Conservation (phyloP, 2,888 invertebrate species). For the Hoplodrina ambigua region DNA sequence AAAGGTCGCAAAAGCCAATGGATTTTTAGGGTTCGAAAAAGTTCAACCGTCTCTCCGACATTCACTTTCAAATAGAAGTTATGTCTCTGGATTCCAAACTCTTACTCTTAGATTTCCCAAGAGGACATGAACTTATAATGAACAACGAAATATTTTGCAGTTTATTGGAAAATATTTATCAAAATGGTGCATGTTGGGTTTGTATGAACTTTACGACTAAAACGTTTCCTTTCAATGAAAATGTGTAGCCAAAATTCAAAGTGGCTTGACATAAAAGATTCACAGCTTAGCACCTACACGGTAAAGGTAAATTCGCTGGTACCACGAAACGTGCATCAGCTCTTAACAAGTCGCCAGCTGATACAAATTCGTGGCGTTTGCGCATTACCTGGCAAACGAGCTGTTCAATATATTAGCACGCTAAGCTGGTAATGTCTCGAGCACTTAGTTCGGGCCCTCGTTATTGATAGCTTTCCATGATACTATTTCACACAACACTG, state of each 20-base stretch:
- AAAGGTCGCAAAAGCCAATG: constrained; percentile 10
- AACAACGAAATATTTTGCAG: constrained; percentile 26
- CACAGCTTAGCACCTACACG: constrained; percentile 25
- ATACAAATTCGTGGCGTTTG: constrained; percentile 70
- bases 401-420: constrained; percentile 78
- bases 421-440: constrained; percentile 78
- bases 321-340: constrained; percentile 53
- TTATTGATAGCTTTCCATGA: constrained; percentile 73
- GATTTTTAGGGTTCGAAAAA: constrained; percentile 33
- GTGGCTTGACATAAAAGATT: constrained; percentile 42
- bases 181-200: constrained; percentile 19
- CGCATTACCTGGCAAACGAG: constrained; percentile 75
- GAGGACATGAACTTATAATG: constrained; percentile 27
- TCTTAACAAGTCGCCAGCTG: constrained; percentile 67
- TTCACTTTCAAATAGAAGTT: constrained; percentile 45
- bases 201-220: not conserved
- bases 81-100: constrained; percentile 37
- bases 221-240: constrained; percentile 6
- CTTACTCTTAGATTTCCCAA: constrained; percentile 43
- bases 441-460: constrained; percentile 75
- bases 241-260: constrained; percentile 41
- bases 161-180: constrained; percentile 28
- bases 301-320: constrained; percentile 31
- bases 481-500: constrained; percentile 67
- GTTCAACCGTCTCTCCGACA: constrained; percentile 25